A percentile compares a stretch with the other conserved stretches of the same genome.
phyloP scores from a whole-genome alignment of 2,113 vertebrate species.

The Hyperopisus bebe region DNA sequence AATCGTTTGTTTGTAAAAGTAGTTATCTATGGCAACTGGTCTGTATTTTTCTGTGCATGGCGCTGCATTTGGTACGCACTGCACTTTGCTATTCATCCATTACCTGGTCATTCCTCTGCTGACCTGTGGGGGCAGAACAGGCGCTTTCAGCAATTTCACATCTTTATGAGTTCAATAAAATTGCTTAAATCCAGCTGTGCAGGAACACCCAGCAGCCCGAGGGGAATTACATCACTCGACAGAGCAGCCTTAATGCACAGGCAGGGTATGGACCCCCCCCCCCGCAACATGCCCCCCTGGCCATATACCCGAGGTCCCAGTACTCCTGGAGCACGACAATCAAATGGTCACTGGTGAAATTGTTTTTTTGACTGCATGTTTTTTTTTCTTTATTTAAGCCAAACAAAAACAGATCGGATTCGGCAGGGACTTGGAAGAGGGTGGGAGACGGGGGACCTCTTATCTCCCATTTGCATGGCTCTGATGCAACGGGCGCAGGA shows the following conservation, averaged over 20 bases:
- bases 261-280: not conserved
- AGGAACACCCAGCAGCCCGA: not conserved
- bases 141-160: not conserved
- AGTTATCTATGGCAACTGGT: not conserved
- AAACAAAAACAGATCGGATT: slow-evolving; percentile 5
- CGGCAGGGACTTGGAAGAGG: not conserved
- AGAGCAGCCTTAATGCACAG: not conserved
- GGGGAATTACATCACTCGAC: not conserved
- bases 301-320: not conserved
- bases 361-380: not conserved
- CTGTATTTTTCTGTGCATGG: not conserved
- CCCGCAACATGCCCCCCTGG: not conserved
- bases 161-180: not conserved
- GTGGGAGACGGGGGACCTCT: not conserved
- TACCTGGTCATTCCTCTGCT: not conserved
- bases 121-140: not conserved
- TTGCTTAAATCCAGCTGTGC: slow-evolving; percentile 7
- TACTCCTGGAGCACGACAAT: not conserved
- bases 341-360: not conserved
- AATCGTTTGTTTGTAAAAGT: not conserved
- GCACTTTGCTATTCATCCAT: not conserved
- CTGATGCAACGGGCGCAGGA: not conserved
- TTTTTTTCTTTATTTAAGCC: not conserved
- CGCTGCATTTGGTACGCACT: not conserved
- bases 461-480: slow-evolving; percentile 14